Evolutionary conservation across 2,888 invertebrate species (phyloP), one percentile per base, ranked within the genome.

Genomic region (Microctonus brassicae): DNA sequence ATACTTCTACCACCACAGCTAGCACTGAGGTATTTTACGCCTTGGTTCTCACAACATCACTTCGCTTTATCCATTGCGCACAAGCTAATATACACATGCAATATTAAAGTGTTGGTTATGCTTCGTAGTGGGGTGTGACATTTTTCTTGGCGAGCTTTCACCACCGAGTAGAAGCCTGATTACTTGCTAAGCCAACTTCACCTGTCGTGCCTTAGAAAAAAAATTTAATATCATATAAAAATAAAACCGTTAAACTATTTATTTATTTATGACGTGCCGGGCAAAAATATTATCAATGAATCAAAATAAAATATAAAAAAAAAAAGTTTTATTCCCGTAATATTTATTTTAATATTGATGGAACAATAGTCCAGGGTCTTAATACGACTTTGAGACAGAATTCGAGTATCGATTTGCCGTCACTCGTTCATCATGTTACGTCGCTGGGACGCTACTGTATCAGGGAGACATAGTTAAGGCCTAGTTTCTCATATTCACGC

Each of bases 381-480:
- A n/a, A 6, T 10, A 42, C n/a, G 9, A n/a, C 17, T 66, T 2
- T 11, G 5, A 13, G 24, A 65, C 47, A 53, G 42, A 24, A 60
- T 34, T 72, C 69, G 69, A 63, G 65, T 82, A 87, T 86, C 83
- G 86, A 87, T 86, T 86, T 82, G 77, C 82, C 85, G 86, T 87
- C 87, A 86, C 78, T 78, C 83, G 85, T 85, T 83, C 86, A 86
- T 87, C 87, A 86, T 84, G 83, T 84, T 84, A 83, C 86, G 85
- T 84, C 83, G 83, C 78, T 82, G 78, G 82, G 86, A 85, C 87
- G 86, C 86, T 79, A 76, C 76, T 57, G 79, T 86, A 86, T 78
- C 86, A 86, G 87, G 87, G 76, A 62, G 77, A 77, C 84, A 85
- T 85, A 80, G 69, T 63, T 67, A 42, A 53, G 29, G 72, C 67